Base-by-base conservation (phyloP, 2,888 invertebrate genomes). In the Trichopoda pennipes region DNA sequence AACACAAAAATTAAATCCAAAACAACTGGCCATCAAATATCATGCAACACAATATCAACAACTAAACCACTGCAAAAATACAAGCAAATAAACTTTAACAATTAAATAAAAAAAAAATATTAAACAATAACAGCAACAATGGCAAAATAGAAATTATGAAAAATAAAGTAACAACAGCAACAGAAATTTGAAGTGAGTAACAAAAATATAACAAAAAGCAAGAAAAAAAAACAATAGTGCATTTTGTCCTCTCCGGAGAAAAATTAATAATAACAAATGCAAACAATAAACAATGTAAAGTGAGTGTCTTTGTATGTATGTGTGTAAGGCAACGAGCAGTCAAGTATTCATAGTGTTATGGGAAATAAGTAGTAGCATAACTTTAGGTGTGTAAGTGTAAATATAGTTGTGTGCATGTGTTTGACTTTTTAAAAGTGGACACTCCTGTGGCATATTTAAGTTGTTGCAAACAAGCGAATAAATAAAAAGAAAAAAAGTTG, bases 211-310 rank as follows among this genome's bases (percentile, higher is more conserved):
- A 9, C 9, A 44, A 21, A 55, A 47, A 21, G 61, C 44, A 17
- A 78, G 35, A 64, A 73, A 21, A n/a, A 73, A 76, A 73, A 81
- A 76, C 72, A 68, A 56, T 77, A 66, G 49, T 51, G 68, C 68
- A 32, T 61, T 55, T 68, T 70, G 68, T 58, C 56, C 68, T 81
- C 63, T 68, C 81, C 55, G 44, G 77, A 69, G 77, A 77, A 81
- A 77, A 81, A 77, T 77, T 81, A 77, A 81, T 81, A 77, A 81
- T 69, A 77, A 77, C 51, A 77, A 76, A 81, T 73, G 77, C 58
- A 69, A 81, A 81, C 73, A 73, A 77, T 73, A 81, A 81, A 72
- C 61, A 81, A 73, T 68, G 42, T 77, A 56, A 21, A 28, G 28
- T 35, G n/a, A 38, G 42, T n/a, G n/a, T 35, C 0, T 28, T 17